Evolutionary conservation across 2,113 vertebrate genomes (phyloP), one percentile per base, ranked within the genome.

Genomic region (Hippocampus zosterae): DNA sequence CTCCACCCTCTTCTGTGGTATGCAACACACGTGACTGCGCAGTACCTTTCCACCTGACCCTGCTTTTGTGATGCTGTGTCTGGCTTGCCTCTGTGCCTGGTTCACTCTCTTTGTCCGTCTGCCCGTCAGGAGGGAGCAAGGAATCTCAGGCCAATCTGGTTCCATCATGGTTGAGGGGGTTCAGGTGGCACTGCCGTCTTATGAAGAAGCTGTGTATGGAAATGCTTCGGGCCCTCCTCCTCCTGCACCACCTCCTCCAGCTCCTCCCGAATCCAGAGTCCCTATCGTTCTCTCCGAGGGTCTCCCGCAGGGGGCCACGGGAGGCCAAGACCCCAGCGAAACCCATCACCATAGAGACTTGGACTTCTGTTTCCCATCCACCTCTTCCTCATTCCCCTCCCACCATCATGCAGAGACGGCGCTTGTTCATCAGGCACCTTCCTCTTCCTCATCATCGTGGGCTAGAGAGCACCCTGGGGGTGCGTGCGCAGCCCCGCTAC

Each of bases 81-180:
- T 23, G 21, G 50, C 55, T 33, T 9, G 21, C 67, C 19, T 40
- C 16, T 37, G 41, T 46, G 23, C 25, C 41, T 16, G n/a, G 50
- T 67, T 81, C 59, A 63, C 65, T 67, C 40, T 53, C 60, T 72
- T 41, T 19, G 3, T 76, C 44, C 62, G 13, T 81, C 37, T 33
- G 52, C 57, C 67, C 66, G 2, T 19, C 84, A 98, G 97, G 80
- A 95, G 96, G 87, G 97, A 98, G 83, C 95, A 95, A 82, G 95
- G 94, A 2, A 92, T 97, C 27, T 95, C 95, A 6, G 95, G 96
- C 42, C 95, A 98, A 89, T 90, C 94, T 25, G 91, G 94, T 53
- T 98, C 97, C 77, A 94, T 99, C 79, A 90, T 97, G 91, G 96
- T 99, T 73, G 98, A 98, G 78, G 98, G 98, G 8, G 94, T 99